Conservation (phyloP, 2,888 invertebrate genomes). For the Xylocampa areola region DNA sequence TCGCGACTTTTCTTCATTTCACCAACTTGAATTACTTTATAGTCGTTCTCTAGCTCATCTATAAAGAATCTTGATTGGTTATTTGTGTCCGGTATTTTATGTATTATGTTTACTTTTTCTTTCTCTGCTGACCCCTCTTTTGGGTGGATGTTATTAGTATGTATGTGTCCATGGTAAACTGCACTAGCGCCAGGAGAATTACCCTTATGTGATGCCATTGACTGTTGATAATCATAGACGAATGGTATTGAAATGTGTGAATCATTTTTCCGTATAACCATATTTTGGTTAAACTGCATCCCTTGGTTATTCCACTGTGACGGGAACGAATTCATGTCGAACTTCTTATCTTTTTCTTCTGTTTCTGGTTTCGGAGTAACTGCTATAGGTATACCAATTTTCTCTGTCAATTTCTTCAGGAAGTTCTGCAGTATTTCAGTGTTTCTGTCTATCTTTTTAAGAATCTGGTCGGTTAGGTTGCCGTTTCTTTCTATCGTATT, state of each 20-base stretch:
- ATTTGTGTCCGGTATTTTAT: slow-evolving; percentile 17
- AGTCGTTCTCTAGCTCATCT: slow-evolving; percentile 64
- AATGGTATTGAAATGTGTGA: slow-evolving; percentile 66
- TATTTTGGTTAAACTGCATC: slow-evolving; percentile 14
- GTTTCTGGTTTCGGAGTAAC: not conserved
- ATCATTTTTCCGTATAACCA: slow-evolving; percentile 48
- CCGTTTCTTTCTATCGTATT: slow-evolving; percentile 72
- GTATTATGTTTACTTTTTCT: slow-evolving; percentile 18
- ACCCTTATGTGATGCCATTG: slow-evolving; percentile 39
- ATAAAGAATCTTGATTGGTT: slow-evolving; percentile 67
- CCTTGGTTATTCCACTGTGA: slow-evolving; percentile 14
- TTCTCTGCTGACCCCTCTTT: slow-evolving; percentile 26
- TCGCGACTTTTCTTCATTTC: slow-evolving; percentile 19
- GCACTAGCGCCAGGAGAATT: slow-evolving; percentile 61
- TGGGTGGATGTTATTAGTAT: slow-evolving; percentile 53
- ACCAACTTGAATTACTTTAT: slow-evolving; percentile 46
- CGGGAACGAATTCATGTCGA: not conserved
- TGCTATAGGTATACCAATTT: slow-evolving; percentile 27
- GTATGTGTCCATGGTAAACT: slow-evolving; percentile 71
- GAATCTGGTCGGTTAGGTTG: slow-evolving; percentile 73
- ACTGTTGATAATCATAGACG: slow-evolving; percentile 68
- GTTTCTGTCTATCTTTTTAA: slow-evolving; percentile 78
- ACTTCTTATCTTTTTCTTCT: slow-evolving; percentile 7
- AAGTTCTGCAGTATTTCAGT: slow-evolving; percentile 75
- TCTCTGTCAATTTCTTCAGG: slow-evolving; percentile 70